Base-by-base conservation (phyloP, 2,888 invertebrate genomes). In the Protophormia terraenovae region DNA sequence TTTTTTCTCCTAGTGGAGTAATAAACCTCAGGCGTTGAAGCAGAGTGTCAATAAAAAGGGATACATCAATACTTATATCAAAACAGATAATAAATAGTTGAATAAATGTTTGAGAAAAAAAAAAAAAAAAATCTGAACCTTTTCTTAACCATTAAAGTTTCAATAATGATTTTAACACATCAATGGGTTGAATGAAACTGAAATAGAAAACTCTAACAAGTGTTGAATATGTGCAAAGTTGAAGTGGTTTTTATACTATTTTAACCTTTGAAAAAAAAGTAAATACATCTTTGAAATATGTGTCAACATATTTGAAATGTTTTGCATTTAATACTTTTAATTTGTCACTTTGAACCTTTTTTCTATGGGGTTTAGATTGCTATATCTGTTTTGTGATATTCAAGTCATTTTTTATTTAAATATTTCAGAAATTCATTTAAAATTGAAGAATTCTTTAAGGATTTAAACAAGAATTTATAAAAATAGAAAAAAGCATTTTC, bases 11-110 rank as follows among this genome's bases (percentile, higher is more conserved):
- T n/a, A n/a, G 19, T 47, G 1, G n/a, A 60, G 69, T 73, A 69
- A 82, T 83, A 84, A 86, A 83, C 84, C 84, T 55, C 84, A 86
- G 84, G 87, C 86, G 86, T 79, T 83, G 80, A 86, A 86, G 86
- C 86, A 71, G 47, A 71, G 82, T 82, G 82, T 79, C 77, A 82
- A 82, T 82, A 84, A 27, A 41, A 73, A 69, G 7, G 55, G 45
- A 58, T 55, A 58, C 64, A 80, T 55, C 55, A 66, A 72, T 72
- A 72, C 29, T 41, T 58, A 58, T 53, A 32, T 5, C n/a, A n/a
- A 41, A 32, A 64, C 2, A 35, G 16, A 8, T n/a, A 29, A 55
- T 66, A n/a, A 66, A 29, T 19, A 24, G 22, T 64, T 53, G 16
- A 1, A 10, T 19, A 32, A 62, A 24, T 35, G 16, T 3, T 22